These are phyloP conservation scores for Perizoma affinitatum DNA, from an alignment of 2,888 invertebrate species.

Conservation along the genomic window DNA sequence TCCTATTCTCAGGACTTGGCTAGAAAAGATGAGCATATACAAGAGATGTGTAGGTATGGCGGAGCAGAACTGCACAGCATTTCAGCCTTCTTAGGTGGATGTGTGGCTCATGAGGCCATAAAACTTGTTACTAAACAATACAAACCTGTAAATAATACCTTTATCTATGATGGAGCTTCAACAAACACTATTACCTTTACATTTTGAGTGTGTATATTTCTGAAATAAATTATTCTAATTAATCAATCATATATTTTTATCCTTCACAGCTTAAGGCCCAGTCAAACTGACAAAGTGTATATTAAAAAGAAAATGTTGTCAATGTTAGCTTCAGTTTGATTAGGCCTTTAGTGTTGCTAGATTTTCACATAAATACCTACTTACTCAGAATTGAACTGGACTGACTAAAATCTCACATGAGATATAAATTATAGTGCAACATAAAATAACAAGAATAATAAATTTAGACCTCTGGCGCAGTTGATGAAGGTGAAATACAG, in stretches of 20 bases:
- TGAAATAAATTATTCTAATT: slow-evolving; percentile 44
- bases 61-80: slow-evolving; percentile 97
- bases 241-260: slow-evolving; percentile 28
- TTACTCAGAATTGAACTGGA: not conserved
- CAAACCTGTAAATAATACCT: slow-evolving; percentile 97
- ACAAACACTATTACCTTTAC: slow-evolving; percentile 92
- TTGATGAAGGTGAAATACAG: no score
- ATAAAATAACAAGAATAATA: no score
- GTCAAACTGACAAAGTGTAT: no score
- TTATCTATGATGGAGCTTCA: slow-evolving; percentile 97
- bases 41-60: slow-evolving; percentile 97
- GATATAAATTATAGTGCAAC: no score
- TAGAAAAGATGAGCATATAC: slow-evolving; percentile 94
- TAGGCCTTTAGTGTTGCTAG: no score
- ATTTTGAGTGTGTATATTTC: slow-evolving; percentile 76
- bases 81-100: slow-evolving; percentile 95
- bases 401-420: not conserved
- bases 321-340: no score
- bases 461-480: no score
- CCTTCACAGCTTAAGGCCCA: slow-evolving; percentile 14
- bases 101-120: slow-evolving; percentile 97
- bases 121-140: slow-evolving; percentile 98
- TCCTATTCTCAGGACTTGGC: slow-evolving; percentile 88
- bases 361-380: no score
- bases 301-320: no score